Conservation (phyloP, 1,140 invertebrate genomes). For the Drosophila watanabei region DNA sequence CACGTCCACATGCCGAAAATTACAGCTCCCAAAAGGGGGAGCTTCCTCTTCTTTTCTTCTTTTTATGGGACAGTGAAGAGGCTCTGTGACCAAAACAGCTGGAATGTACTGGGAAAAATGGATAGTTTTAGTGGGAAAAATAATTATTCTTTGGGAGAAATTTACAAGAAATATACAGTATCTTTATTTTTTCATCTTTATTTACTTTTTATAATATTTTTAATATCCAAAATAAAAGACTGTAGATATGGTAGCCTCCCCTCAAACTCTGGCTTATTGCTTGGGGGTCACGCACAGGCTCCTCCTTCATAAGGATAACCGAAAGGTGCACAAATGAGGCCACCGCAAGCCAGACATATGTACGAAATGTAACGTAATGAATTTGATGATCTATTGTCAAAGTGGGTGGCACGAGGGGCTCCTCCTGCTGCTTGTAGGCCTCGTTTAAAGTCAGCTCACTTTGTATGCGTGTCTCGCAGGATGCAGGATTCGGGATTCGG, state of each 20-base stretch:
- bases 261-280: conserved; percentile 61
- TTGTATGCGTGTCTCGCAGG: conserved; percentile 72
- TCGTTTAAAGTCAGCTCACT: conserved; percentile 76
- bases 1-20: conserved; percentile 8
- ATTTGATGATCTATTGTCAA: conserved; percentile 82
- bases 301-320: neutral
- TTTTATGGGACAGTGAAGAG: neutral
- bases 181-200: too few species aligned
- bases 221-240: too few species aligned
- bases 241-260: neutral
- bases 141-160: neutral
- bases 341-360: conserved; percentile 71
- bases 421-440: conserved; percentile 14
- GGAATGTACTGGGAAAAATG: neutral
- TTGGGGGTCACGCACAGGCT: conserved; percentile 63
- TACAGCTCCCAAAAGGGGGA: conserved; percentile 4
- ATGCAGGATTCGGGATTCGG: conserved; percentile 8
- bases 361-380: conserved; percentile 81
- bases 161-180: neutral
- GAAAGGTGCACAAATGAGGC: conserved; percentile 34
- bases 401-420: conserved; percentile 1
- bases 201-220: too few species aligned
- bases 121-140: too few species aligned
- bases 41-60: neutral
- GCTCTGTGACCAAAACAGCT: neutral